Percentiles rank a stretch among this genome's conserved stretches.
These are phyloP conservation scores for Opisthocomus hoazin DNA, from an alignment of 2,113 vertebrate species.

Conservation along the genomic window DNA sequence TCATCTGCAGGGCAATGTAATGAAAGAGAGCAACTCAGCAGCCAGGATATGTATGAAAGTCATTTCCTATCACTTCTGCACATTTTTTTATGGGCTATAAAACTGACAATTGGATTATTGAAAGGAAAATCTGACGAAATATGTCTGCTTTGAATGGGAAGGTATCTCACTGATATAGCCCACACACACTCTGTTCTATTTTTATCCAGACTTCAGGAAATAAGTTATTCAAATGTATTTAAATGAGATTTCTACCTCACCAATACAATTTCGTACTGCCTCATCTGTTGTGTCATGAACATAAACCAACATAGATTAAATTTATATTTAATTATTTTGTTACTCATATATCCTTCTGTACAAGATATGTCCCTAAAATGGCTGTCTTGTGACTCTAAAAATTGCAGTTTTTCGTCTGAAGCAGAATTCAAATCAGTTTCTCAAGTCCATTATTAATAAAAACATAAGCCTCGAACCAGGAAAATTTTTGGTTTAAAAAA, in stretches of 20 bases:
- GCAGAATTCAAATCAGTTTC: background rate
- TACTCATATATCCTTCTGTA: background rate
- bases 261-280: background rate
- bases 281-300: background rate
- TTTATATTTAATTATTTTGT: constrained; percentile 32
- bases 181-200: constrained; percentile 16
- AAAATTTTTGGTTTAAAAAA: background rate
- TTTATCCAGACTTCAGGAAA: constrained; percentile 45
- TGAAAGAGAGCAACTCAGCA: constrained; percentile 32
- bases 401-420: background rate
- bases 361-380: background rate
- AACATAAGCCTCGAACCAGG: background rate
- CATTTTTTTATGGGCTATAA: constrained; percentile 34
- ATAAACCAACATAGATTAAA: background rate
- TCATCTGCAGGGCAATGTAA: constrained; percentile 31
- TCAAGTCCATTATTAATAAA: background rate
- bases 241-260: constrained; percentile 5
- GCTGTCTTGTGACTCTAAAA: background rate
- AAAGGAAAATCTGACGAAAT: constrained; percentile 47
- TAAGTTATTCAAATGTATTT: constrained; percentile 45
- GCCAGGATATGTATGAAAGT: constrained; percentile 40
- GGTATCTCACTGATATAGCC: background rate
- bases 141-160: constrained; percentile 37
- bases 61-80: constrained; percentile 47
- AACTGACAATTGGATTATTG: constrained; percentile 52